Base-by-base conservation (phyloP, 2,888 invertebrate species). In the Pherbina coryleti region DNA sequence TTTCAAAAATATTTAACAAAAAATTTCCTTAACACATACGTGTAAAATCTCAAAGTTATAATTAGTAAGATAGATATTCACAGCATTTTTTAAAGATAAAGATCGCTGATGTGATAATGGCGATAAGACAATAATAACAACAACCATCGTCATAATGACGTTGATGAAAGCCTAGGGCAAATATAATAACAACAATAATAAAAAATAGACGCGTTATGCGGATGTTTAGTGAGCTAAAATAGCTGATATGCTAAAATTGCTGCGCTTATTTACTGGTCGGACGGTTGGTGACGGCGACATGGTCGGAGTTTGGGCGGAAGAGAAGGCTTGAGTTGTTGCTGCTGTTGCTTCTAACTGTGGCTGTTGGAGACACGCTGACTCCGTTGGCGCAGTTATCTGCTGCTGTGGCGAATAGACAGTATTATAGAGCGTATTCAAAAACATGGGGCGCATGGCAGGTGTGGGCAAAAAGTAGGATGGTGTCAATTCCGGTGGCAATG, bases 201-300 rank as follows among this genome's bases (percentile, higher is more conserved):
- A 49, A n/a, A 69, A 57, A 22, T 80, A 55, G 78, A 81, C 22
- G 53, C n/a, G 60, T 22, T 19, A 60, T 60, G 66, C 37, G 34
- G 34, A 66, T 17, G n/a, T 25, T 80, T 66, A 85, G 77, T 85
- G 86, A 7, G 90, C 90, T 80, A 90, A 84, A 81, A 90, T 90
- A 25, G 89, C 89, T 0, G 90, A 90, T 81, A 90, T 90, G 75
- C 90, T 89, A 76, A 90, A 90, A 77, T 87, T 88, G 75, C 86
- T 89, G 77, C 87, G 86, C 79, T 87, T 89, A n/a, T 80, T 81
- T 79, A 78, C 83, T 74, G 76, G 80, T 77, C 71, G 82, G 71
- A 19, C 44, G 80, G 14, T 37, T 9, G 84, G 81, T 5, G 71
- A 37, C 62, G 55, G 53, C 60, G 31, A 44, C 53, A 53, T 51